These are phyloP conservation scores for Drosophila prolongata DNA, from an alignment of 2,888 invertebrate genomes.

Conservation along the genomic window DNA sequence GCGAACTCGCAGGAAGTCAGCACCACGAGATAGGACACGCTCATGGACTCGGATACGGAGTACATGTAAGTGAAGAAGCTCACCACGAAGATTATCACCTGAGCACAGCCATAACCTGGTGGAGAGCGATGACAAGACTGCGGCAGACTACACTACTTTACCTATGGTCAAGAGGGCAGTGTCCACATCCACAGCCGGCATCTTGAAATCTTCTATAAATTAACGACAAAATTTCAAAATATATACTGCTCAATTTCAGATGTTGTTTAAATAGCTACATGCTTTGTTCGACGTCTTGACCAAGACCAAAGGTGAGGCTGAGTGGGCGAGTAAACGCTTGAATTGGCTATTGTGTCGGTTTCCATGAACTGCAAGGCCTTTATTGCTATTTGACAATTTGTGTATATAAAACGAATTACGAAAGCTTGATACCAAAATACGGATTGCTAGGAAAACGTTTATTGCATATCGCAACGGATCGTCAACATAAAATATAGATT, in stretches of 20 bases:
- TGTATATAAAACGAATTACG: no score
- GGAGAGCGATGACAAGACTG: neutral
- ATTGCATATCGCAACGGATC: no score
- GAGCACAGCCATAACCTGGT: constrained; percentile 27
- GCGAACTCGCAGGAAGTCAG: constrained; percentile 22
- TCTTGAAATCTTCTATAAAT: neutral
- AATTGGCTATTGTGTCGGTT: no score
- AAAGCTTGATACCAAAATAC: no score
- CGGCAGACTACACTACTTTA: neutral
- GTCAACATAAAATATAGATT: no score
- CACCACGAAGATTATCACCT: constrained; percentile 10
- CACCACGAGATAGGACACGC: constrained; percentile 17
- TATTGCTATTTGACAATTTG: no score
- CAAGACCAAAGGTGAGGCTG: no score
- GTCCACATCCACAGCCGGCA: constrained; percentile 9
- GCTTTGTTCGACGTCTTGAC: constrained; percentile 33
- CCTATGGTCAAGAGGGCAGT: constrained; percentile 15
- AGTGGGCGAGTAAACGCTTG: no score
- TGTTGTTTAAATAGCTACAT: constrained; percentile 41
- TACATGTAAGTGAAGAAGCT: neutral
- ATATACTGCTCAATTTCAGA: neutral
- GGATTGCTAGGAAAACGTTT: no score
- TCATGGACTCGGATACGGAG: constrained; percentile 15
- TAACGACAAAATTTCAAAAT: neutral
- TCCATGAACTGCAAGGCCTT: no score